These are phyloP conservation scores for Camelus bactrianus DNA, from an alignment of 2,113 vertebrate genomes.

Conservation along the genomic window DNA sequence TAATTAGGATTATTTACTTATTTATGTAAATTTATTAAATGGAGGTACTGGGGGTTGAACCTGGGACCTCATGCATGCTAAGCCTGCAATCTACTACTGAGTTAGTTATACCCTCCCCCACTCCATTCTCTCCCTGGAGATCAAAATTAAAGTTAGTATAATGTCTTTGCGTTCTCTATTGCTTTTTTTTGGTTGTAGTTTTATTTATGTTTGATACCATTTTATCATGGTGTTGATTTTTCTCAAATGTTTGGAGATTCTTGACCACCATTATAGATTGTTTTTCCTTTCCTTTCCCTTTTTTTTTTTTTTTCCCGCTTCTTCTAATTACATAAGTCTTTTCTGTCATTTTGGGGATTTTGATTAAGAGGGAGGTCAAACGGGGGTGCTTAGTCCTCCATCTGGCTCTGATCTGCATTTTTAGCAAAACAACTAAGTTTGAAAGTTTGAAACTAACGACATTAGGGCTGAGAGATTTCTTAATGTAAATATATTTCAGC, in stretches of 20 bases:
- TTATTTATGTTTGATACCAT: neutral
- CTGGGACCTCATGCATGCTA: too few relatives aligned
- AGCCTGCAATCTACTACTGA: too few relatives aligned
- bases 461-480: conserved; percentile 79
- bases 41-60: too few relatives aligned
- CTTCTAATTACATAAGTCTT: conserved; percentile 35
- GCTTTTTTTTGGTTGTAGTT: neutral
- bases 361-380: conserved; percentile 64
- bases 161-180: neutral
- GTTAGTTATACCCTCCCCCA: too few relatives aligned
- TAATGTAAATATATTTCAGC: conserved; percentile 83
- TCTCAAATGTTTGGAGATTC: neutral
- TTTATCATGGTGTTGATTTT: neutral
- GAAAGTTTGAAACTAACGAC: conserved; percentile 77
- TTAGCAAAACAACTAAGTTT: conserved; percentile 81
- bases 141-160: neutral
- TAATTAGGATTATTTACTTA: too few relatives aligned
- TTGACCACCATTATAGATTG: neutral
- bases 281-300: neutral
- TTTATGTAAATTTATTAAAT: too few relatives aligned
- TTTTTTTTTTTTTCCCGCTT: neutral
- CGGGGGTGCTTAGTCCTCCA: conserved; percentile 69
- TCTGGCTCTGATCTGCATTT: conserved; percentile 77
- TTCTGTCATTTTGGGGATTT: conserved; percentile 21
- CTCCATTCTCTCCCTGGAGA: neutral